phyloP scores from a whole-genome alignment of 1,140 invertebrate species.

The Anoplolepis gracilipes region DNA sequence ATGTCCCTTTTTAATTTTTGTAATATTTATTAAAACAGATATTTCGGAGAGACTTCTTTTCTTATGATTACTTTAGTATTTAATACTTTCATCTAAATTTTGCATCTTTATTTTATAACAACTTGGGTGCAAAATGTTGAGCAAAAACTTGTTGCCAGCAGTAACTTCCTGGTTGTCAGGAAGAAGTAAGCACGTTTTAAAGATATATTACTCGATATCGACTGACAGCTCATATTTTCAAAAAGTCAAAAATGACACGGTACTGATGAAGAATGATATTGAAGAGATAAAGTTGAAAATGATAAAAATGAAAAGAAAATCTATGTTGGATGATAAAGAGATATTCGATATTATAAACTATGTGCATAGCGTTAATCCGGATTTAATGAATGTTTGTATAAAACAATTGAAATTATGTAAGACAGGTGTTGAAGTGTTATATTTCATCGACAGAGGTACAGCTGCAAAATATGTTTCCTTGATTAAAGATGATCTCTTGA shows the following conservation, averaged over 20 bases:
- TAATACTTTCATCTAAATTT: background rate
- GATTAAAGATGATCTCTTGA: conserved; percentile 70
- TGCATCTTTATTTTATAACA: background rate
- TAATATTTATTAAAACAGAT: no score
- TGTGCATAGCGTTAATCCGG: background rate
- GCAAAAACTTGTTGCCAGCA: background rate
- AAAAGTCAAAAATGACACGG: background rate
- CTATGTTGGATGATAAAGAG: background rate
- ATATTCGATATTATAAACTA: background rate
- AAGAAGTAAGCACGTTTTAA: background rate
- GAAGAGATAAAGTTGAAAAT: background rate
- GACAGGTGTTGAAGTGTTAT: background rate
- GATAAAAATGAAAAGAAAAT: background rate
- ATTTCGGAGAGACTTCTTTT: background rate
- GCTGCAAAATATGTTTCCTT: conserved; percentile 65
- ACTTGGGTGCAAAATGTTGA: conserved; percentile 11
- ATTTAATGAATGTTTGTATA: background rate
- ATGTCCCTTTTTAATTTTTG: background rate
- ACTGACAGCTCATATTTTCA: background rate
- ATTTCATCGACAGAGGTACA: conserved; percentile 56
- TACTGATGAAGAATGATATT: background rate
- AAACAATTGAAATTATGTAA: background rate
- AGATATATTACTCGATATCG: background rate
- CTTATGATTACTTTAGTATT: background rate
- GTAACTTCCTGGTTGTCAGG: background rate